phyloP scores from a whole-genome alignment of 1,140 invertebrate species.

The Aphis craccivora region DNA sequence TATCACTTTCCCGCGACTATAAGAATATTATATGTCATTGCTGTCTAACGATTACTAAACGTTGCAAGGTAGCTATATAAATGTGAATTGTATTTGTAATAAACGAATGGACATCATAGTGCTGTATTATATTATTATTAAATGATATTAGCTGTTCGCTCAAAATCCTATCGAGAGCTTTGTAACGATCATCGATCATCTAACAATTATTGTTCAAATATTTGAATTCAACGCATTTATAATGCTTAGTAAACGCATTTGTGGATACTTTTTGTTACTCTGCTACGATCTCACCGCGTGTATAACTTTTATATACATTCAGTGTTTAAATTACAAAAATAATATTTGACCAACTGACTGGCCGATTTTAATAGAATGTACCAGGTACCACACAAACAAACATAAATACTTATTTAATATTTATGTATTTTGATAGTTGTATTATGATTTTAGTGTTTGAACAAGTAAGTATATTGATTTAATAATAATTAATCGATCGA shows the following conservation, averaged over 20 bases:
- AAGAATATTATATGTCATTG: too few species aligned
- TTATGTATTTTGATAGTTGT: neutral
- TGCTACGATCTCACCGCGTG: neutral
- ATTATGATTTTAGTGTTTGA: neutral
- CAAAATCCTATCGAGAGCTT: neutral
- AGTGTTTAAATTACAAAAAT: slow-evolving; percentile 18
- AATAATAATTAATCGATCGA: slow-evolving; percentile 1
- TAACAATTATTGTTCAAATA: neutral
- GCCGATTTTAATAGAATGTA: neutral
- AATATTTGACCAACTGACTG: slow-evolving; percentile 14
- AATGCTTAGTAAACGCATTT: neutral
- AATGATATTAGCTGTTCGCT: neutral
- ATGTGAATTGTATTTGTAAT: too few species aligned
- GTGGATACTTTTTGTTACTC: neutral
- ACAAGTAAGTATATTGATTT: slow-evolving; percentile 2
- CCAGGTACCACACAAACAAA: neutral
- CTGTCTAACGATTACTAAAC: too few species aligned
- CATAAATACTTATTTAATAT: slow-evolving; percentile 5
- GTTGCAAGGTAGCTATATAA: too few species aligned
- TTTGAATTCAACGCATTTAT: neutral
- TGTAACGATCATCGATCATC: neutral
- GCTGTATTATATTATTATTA: neutral
- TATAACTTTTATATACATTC: neutral
- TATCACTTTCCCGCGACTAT: too few species aligned
- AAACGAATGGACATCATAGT: too few species aligned